Evolutionary conservation across 2,113 vertebrate genomes (phyloP).

Genomic region (Zosterops lateralis): DNA sequence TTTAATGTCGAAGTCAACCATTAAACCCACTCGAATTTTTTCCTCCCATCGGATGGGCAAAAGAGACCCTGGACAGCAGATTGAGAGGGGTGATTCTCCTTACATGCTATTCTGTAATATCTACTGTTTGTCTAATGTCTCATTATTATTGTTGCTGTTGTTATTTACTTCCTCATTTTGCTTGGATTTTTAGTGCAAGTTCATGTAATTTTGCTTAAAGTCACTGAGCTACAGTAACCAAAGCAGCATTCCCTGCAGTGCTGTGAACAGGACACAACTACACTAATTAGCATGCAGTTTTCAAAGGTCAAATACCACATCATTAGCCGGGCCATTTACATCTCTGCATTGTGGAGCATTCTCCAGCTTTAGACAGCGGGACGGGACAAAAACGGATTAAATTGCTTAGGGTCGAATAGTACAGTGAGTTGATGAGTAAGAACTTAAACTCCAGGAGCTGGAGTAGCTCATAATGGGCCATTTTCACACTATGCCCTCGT

Average conservation of each 20-base stretch:
- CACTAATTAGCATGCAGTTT: not conserved
- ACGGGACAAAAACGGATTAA: not conserved
- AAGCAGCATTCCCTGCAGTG: not conserved
- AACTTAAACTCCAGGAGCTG: not conserved
- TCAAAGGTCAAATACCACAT: constrained; percentile 12
- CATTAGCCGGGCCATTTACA: constrained; percentile 12
- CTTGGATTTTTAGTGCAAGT: not conserved
- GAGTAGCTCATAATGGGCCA: not conserved
- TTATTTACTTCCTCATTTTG: not conserved
- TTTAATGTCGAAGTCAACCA: not conserved
- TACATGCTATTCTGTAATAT: not conserved
- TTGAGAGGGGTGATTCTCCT: not conserved
- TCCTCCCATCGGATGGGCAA: not conserved
- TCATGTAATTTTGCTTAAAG: not conserved
- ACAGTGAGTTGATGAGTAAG: not conserved
- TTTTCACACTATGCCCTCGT: not conserved
- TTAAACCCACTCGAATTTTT: not conserved
- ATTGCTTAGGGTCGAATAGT: not conserved
- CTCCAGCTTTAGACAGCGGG: not conserved
- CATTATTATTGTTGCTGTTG: not conserved
- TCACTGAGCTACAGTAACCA: not conserved
- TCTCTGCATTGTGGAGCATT: not conserved
- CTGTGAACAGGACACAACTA: not conserved
- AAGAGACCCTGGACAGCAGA: not conserved
- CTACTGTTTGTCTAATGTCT: not conserved